Conservation (phyloP, 1,140 invertebrate species). For the Drosophila bifasciata region DNA sequence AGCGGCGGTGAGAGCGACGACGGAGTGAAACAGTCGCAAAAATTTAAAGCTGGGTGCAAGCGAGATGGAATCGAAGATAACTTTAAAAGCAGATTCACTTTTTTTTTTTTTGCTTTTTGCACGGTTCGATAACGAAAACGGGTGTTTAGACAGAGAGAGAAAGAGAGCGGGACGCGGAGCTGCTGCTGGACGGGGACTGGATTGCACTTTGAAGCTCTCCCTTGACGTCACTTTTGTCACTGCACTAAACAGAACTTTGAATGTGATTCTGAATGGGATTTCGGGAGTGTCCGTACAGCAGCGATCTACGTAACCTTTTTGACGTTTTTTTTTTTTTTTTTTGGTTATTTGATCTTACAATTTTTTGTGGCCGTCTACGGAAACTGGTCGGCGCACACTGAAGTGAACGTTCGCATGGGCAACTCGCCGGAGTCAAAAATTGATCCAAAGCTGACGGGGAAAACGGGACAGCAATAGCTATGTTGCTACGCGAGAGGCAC, state of each 20-base stretch:
- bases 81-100: conserved; percentile 72
- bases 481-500: conserved; percentile 26
- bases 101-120: conserved; percentile 62
- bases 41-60: conserved; percentile 55
- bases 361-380: conserved; percentile 83
- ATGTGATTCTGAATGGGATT: conserved; percentile 2
- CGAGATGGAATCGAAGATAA: conserved; percentile 58
- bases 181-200: conserved; percentile 11
- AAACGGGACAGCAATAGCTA: conserved; percentile 50
- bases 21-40: conserved; percentile 10
- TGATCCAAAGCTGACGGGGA: conserved; percentile 59
- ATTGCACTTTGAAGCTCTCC: conserved; percentile 33
- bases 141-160: conserved; percentile 32
- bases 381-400: conserved; percentile 84
- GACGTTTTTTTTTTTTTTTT: conserved; percentile 6
- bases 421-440: conserved; percentile 72
- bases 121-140: conserved; percentile 73
- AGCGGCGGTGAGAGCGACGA: conserved; percentile 30
- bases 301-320: conserved; percentile 5
- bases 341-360: conserved; percentile 47
- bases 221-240: conserved; percentile 43
- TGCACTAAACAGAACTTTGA: conserved; percentile 60
- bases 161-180: conserved; percentile 61
- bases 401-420: conserved; percentile 77
- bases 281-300: conserved; percentile 1